Evolutionary conservation across 2,113 vertebrate species (phyloP).

Genomic region (Galeopterus variegatus): DNA sequence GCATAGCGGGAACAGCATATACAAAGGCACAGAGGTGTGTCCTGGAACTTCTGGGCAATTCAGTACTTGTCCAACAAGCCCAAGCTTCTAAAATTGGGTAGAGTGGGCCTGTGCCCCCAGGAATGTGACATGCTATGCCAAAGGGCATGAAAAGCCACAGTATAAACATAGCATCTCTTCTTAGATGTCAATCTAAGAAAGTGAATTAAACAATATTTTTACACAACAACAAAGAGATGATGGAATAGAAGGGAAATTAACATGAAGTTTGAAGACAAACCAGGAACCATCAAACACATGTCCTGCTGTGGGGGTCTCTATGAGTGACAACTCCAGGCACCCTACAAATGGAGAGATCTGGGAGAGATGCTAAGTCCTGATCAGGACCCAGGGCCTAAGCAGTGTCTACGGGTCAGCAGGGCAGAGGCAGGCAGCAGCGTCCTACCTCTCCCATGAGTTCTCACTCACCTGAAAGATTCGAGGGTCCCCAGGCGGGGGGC

Average conservation of each 20-base stretch:
- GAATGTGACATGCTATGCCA: neutral
- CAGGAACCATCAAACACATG: neutral
- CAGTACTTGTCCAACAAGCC: neutral
- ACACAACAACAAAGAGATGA: neutral
- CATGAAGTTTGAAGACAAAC: neutral
- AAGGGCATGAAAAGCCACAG: neutral
- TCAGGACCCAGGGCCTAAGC: neutral
- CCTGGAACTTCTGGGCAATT: neutral
- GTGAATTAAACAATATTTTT: neutral
- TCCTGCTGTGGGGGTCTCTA: neutral
- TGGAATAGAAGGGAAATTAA: neutral
- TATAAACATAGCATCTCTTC: neutral
- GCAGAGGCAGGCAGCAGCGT: neutral
- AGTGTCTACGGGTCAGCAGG: neutral
- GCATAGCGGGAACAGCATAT: neutral
- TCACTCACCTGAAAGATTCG: slow-evolving; percentile 93
- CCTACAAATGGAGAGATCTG: neutral
- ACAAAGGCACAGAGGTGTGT: neutral
- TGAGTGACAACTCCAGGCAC: neutral
- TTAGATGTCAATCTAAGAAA: neutral
- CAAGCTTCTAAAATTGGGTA: neutral
- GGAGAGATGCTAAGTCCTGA: neutral
- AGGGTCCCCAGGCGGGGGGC: slow-evolving; percentile 93
- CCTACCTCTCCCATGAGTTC: neutral
- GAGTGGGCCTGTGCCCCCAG: neutral